Evolutionary conservation across 2,888 invertebrate species (phyloP).

Genomic region (Agonopterix alstromeriana): DNA sequence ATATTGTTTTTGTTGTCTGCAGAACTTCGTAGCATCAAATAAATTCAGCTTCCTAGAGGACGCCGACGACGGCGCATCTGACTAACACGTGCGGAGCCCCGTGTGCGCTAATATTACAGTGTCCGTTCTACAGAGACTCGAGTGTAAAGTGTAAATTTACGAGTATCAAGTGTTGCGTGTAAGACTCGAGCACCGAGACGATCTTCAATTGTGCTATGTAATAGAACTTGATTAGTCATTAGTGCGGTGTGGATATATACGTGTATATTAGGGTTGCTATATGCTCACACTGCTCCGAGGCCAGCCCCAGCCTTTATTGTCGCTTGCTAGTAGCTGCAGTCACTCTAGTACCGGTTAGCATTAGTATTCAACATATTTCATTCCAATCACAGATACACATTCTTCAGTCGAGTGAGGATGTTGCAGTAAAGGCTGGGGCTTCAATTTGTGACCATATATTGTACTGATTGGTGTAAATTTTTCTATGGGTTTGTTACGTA

Average conservation of each 20-base stretch:
- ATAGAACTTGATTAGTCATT: constrained; percentile 56
- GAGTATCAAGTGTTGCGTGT: constrained; percentile 58
- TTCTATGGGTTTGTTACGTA: constrained; percentile 69
- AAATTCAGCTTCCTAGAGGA: constrained; percentile 86
- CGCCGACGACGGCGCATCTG: constrained; percentile 75
- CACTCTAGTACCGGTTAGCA: background rate
- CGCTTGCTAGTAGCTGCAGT: constrained; percentile 8
- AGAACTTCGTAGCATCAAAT: constrained; percentile 86
- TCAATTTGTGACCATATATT: constrained; percentile 44
- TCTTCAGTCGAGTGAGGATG: constrained; percentile 13
- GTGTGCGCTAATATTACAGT: constrained; percentile 39
- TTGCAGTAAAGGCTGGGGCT: constrained; percentile 58
- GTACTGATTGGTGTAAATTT: constrained; percentile 73
- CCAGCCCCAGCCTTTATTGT: constrained; percentile 59
- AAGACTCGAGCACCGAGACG: constrained; percentile 49
- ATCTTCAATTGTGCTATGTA: constrained; percentile 57
- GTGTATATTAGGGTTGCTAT: constrained; percentile 49
- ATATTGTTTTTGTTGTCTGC: constrained; percentile 32
- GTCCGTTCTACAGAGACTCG: constrained; percentile 52
- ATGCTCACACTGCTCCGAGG: constrained; percentile 57
- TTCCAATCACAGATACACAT: constrained; percentile 8
- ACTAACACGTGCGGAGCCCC: constrained; percentile 38
- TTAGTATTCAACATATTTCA: constrained; percentile 11
- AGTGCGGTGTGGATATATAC: constrained; percentile 56
- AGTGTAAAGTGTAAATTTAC: constrained; percentile 69